Percentiles rank a stretch among this genome's conserved stretches.
Evolutionary conservation across 2,113 vertebrate species (phyloP).

Genomic region (Clarias batrachus): DNA sequence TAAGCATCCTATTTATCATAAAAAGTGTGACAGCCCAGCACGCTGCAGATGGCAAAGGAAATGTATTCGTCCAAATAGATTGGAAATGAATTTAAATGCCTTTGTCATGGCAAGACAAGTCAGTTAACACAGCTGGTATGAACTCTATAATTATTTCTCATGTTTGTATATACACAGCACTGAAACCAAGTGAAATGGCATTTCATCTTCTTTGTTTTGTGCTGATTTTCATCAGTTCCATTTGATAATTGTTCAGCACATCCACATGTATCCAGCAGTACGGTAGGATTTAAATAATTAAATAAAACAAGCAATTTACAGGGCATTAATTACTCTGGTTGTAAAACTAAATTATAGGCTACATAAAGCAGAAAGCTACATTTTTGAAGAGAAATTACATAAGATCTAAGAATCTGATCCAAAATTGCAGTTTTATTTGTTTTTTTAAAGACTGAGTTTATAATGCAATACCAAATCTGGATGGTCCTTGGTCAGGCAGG

Average conservation of each 20-base stretch:
- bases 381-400: neutral
- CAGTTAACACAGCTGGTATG: constrained; percentile 7
- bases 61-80: constrained; percentile 39
- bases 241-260: constrained; percentile 2
- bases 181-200: neutral
- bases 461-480: no score
- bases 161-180: constrained; percentile 4
- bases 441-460: neutral
- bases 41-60: constrained; percentile 12
- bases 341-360: neutral
- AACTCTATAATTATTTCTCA: neutral
- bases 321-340: neutral
- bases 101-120: constrained; percentile 1
- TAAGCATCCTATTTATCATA: constrained; percentile 25
- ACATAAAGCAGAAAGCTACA: neutral
- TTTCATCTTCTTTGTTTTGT: neutral
- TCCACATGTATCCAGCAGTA: neutral
- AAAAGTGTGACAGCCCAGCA: constrained; percentile 27
- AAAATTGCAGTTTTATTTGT: neutral
- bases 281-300: neutral
- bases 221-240: neutral
- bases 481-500: no score
- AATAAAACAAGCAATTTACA: constrained; percentile 2
- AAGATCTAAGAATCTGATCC: neutral
- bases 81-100: constrained; percentile 36